Evolutionary conservation across 2,888 invertebrate genomes (phyloP).

Genomic region (Drosophila paranaensis): DNA sequence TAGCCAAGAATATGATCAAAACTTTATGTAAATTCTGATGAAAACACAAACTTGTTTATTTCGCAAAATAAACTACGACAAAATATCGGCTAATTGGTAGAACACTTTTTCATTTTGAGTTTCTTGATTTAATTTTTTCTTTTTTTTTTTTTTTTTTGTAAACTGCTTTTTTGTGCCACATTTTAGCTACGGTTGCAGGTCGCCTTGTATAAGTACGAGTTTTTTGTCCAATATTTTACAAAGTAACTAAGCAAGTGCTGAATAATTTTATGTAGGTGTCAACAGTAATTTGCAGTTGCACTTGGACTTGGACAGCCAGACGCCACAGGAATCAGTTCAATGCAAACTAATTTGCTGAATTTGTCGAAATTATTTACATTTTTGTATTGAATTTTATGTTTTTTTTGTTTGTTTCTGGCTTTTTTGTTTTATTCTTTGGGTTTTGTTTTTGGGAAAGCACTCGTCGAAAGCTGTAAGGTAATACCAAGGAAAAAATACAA

Average conservation of each 20-base stretch:
- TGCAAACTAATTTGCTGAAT: conserved; percentile 47
- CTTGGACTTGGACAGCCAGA: conserved; percentile 64
- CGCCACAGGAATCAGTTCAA: conserved; percentile 60
- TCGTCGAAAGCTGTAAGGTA: conserved; percentile 36
- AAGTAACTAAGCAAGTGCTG: conserved; percentile 34
- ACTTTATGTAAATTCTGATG: conserved; percentile 73
- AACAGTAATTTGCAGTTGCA: conserved; percentile 55
- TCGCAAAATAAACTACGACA: conserved; percentile 69
- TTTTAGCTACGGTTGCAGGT: conserved; percentile 67
- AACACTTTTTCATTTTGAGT: conserved; percentile 51
- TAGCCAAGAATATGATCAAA: conserved; percentile 59
- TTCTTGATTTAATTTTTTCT: conserved; percentile 18
- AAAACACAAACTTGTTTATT: conserved; percentile 66
- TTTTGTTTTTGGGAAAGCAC: conserved; percentile 35
- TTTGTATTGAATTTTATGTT: conserved; percentile 10
- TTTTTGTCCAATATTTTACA: conserved; percentile 4
- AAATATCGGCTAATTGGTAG: conserved; percentile 65
- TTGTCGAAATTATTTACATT: conserved; percentile 28
- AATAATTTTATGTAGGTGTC: conserved; percentile 57
- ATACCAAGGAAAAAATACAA: conserved; percentile 34
- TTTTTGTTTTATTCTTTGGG: not conserved
- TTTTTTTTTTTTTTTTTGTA: conserved; percentile 11
- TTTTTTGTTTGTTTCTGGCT: not conserved
- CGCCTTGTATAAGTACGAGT: conserved; percentile 44
- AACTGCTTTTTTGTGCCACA: conserved; percentile 56